Evolutionary conservation across 2,797 vertebrate species (phyloP), one percentile per base, ranked within the genome.

Genomic region (Gambelia wislizenii): DNA sequence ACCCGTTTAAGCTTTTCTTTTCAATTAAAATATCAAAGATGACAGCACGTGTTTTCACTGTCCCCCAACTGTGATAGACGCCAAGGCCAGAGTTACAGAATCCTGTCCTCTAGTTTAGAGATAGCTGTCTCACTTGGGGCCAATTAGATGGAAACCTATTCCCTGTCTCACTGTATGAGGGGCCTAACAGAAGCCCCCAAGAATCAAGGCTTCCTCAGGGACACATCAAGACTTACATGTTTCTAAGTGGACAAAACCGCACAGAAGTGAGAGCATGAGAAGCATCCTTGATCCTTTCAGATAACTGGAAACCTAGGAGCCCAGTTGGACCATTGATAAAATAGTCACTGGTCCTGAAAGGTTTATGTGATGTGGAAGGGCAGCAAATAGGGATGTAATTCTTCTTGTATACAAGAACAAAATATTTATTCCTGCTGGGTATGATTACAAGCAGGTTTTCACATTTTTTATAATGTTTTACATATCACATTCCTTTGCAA

Each of bases 21-120:
- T 97, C 97, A 97, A 97, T 97, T 97, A 97, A 97, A 97, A 97
- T 96, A 97, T 97, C 97, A 97, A 92, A 94, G 93, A 96, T 96
- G 96, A 97, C 96, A 97, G 96, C 95, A 95, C 95, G 94, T 96
- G 95, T 96, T 97, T 97, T 97, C 94, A 95, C 94, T 96, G 93
- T 97, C 96, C 94, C 77, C 95, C 91, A 92, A 87, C 90, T 92
- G 95, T 95, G 96, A 96, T 95, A 95, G 95, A 97, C 96, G 96
- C 91, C 33, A n/a, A 30, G 7, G 95, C 95, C 95, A 96, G 92
- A 89, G 92, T 94, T 96, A 96, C 93, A 89, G 93, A 94, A 84
- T 92, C 89, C 92, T 36, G 36, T 42, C n/a, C 64, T 36, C 20
- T 85, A 52, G 42, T 94, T 87, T 78, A 61, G 90, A 91, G 91